phyloP scores from a whole-genome alignment of 1,140 invertebrate genomes.

The Drosophila elegans region DNA sequence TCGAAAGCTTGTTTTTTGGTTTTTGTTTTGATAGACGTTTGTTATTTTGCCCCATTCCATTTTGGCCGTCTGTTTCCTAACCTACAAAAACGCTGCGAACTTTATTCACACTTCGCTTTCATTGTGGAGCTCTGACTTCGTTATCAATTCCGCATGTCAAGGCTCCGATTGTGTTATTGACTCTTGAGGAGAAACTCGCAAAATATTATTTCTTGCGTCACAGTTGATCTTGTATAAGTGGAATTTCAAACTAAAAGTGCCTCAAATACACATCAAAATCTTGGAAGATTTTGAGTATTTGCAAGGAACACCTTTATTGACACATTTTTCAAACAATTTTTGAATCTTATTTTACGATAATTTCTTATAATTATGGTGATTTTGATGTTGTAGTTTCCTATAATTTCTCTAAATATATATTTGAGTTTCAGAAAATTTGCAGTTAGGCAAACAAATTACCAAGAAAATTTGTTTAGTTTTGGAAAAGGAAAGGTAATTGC shows the following conservation, averaged over 20 bases:
- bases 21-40: conserved; percentile 65
- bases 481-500: no score
- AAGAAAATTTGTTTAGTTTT: no score
- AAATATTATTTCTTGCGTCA: background rate
- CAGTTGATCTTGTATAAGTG: conserved; percentile 7
- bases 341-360: no score
- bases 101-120: conserved; percentile 39
- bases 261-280: no score
- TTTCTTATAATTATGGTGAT: no score
- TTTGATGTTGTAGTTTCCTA: no score
- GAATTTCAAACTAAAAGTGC: background rate
- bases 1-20: conserved; percentile 40
- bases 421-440: no score
- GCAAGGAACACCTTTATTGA: no score
- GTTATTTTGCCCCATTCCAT: conserved; percentile 40
- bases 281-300: background rate
- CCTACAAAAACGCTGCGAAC: conserved; percentile 2
- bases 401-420: no score
- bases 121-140: conserved; percentile 7
- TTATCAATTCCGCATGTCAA: conserved; percentile 48
- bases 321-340: no score
- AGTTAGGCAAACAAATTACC: no score
- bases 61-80: conserved; percentile 18
- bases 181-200: conserved; percentile 7
- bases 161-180: conserved; percentile 24